phyloP scores from a whole-genome alignment of 2,888 invertebrate genomes.

The Plusia festucae region DNA sequence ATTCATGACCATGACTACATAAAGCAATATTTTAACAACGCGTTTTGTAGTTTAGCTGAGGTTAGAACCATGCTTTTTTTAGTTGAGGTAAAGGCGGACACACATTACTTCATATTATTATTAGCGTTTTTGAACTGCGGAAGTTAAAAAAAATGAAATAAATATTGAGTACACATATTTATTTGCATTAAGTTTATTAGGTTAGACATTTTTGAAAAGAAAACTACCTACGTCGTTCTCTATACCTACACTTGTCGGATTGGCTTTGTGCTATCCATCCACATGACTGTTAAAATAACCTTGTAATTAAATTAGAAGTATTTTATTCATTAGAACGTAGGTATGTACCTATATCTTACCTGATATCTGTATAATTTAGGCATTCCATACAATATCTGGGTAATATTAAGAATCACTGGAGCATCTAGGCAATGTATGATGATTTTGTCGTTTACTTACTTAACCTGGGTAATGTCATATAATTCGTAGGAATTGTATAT shows the following conservation, averaged over 20 bases:
- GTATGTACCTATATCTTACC: too few species aligned
- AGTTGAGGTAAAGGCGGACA: conserved; percentile 3
- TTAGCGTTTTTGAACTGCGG: not conserved
- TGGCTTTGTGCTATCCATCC: conserved; percentile 37
- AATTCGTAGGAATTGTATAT: too few species aligned
- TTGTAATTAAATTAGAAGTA: too few species aligned
- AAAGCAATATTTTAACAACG: not conserved
- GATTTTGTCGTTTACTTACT: too few species aligned
- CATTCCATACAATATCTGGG: too few species aligned
- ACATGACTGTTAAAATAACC: too few species aligned
- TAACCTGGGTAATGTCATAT: too few species aligned
- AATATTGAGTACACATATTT: not conserved
- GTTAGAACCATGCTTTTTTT: conserved; percentile 7
- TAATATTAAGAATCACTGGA: too few species aligned
- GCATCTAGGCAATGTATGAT: too few species aligned
- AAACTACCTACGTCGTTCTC: conserved; percentile 1
- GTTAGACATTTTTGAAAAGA: too few species aligned
- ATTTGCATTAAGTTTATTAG: not conserved
- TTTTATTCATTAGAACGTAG: too few species aligned
- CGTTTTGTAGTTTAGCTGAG: conserved; percentile 1
- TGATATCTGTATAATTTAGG: too few species aligned
- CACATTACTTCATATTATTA: not conserved
- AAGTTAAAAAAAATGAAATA: not conserved
- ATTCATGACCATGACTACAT: conserved; percentile 3
- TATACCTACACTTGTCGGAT: not conserved